Evolutionary conservation across 2,888 invertebrate species (phyloP).

Genomic region (Periphyllus acericola): DNA sequence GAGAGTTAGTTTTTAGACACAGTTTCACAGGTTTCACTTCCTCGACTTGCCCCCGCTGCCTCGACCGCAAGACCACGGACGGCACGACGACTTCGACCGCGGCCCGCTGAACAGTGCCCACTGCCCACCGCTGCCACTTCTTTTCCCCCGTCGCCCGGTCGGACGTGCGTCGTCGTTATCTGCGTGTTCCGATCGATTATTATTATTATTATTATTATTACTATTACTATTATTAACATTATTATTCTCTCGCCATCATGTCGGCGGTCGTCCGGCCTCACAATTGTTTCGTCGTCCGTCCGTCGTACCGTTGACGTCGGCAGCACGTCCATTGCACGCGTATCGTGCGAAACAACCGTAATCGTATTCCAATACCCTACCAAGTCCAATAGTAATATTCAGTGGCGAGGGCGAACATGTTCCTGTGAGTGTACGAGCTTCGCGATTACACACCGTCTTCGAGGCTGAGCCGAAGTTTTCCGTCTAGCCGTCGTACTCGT

Average conservation of each 20-base stretch:
- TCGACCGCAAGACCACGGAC: background rate
- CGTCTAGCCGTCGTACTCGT: background rate
- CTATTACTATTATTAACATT: too few species aligned
- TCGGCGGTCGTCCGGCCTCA: background rate
- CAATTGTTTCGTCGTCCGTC: background rate
- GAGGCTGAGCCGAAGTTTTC: background rate
- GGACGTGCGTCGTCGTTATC: background rate
- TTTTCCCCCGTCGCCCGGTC: background rate
- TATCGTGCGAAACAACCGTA: background rate
- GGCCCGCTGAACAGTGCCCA: background rate
- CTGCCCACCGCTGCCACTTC: background rate
- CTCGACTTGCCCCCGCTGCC: background rate
- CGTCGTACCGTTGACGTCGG: background rate
- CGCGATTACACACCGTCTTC: background rate
- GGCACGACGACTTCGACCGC: background rate
- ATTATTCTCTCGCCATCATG: too few species aligned
- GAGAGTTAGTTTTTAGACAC: too few species aligned
- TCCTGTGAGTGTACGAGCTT: background rate
- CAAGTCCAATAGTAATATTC: background rate
- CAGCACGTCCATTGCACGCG: background rate
- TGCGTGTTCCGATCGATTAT: background rate
- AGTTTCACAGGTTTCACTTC: too few species aligned
- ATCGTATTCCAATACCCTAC: background rate
- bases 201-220: background rate
- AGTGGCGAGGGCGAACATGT: constrained; percentile 5